Conservation (phyloP, 2,888 invertebrate genomes). For the Lepidonotus clava region DNA sequence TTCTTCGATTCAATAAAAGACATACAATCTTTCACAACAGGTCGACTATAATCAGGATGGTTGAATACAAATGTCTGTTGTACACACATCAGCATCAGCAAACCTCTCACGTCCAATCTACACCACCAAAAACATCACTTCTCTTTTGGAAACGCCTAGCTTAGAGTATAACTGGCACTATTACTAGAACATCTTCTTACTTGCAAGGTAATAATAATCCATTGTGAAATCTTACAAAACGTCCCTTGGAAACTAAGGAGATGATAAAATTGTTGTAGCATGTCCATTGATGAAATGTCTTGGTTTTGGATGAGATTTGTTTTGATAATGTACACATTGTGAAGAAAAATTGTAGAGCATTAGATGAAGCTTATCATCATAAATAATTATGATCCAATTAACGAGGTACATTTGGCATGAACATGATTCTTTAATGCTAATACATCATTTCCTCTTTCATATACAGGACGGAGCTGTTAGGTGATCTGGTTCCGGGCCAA, state of each 20-base stretch:
- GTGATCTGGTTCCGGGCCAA: no score
- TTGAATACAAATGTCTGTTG: neutral
- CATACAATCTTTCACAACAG: slow-evolving; percentile 35
- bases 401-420: slow-evolving; percentile 21
- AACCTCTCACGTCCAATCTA: neutral
- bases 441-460: neutral
- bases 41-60: slow-evolving; percentile 6
- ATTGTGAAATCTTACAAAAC: no score
- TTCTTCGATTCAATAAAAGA: slow-evolving; percentile 36
- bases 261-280: no score
- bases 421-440: neutral
- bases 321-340: no score
- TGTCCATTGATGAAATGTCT: slow-evolving; percentile 38
- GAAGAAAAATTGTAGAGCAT: neutral
- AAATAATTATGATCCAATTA: neutral
- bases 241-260: no score
- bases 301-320: slow-evolving; percentile 23
- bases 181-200: no score
- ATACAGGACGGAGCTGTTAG: slow-evolving; percentile 34
- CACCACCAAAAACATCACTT: neutral
- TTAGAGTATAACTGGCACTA: no score
- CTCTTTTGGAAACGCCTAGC: no score
- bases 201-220: no score
- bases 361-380: neutral
- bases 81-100: neutral